Evolutionary conservation across 92 coral and sea anemone genomes (phyloP).

Genomic region (Palythoa heliodiscus): DNA sequence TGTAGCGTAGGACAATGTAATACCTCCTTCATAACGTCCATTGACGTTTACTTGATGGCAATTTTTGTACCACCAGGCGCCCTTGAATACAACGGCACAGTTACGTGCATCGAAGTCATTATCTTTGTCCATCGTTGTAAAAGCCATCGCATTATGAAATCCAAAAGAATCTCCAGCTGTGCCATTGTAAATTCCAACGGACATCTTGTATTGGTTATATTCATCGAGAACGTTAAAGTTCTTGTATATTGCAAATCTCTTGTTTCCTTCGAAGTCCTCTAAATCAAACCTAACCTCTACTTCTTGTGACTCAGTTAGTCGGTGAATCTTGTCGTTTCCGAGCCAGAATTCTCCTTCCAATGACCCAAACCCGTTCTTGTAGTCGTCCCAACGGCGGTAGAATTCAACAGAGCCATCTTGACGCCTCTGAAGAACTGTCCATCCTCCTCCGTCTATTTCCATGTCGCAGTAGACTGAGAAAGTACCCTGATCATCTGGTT

Average conservation of each 20-base stretch:
- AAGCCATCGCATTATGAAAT: not conserved
- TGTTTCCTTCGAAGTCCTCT: conserved; percentile 12
- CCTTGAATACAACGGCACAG: conserved; percentile 15
- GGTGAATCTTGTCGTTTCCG: conserved; percentile 30
- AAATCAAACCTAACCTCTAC: conserved; percentile 3
- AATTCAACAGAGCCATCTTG: conserved; percentile 21
- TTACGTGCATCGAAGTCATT: not conserved
- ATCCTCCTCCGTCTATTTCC: conserved; percentile 31
- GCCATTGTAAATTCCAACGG: conserved; percentile 6
- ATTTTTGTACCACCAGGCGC: conserved; percentile 10
- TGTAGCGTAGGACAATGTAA: not conserved
- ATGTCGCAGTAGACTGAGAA: conserved; percentile 25
- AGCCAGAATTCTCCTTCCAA: conserved; percentile 18
- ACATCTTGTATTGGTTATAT: not conserved
- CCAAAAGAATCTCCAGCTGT: conserved; percentile 24
- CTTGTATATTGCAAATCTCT: not conserved
- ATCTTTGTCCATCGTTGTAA: conserved; percentile 23
- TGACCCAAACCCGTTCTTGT: conserved; percentile 19
- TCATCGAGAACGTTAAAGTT: not conserved
- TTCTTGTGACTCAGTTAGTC: conserved; percentile 9
- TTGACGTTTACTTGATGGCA: conserved; percentile 30
- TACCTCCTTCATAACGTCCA: conserved; percentile 17
- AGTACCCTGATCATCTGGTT: not conserved
- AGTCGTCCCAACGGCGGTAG: conserved; percentile 19
- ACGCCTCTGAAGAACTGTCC: conserved; percentile 24